phyloP scores from a whole-genome alignment of 2,113 vertebrate genomes.

The Tympanuchus pallidicinctus region DNA sequence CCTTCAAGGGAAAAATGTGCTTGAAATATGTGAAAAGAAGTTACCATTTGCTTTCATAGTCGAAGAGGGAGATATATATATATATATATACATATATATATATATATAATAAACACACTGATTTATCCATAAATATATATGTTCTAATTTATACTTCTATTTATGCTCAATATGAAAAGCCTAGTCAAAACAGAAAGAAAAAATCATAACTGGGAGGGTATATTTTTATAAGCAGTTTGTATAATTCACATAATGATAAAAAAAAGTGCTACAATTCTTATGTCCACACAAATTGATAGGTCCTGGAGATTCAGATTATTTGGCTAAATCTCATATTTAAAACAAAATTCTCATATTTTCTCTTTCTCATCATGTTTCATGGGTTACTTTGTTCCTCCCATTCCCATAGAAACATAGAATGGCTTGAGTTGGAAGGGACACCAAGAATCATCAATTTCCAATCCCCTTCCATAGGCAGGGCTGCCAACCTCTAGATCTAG shows the following conservation, averaged over 20 bases:
- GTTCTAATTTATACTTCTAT: background rate
- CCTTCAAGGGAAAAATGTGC: background rate
- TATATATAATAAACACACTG: background rate
- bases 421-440: no score
- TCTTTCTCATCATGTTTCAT: background rate
- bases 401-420: background rate
- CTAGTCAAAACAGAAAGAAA: background rate
- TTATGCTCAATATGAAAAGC: background rate
- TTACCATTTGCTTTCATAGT: background rate
- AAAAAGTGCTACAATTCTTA: background rate
- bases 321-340: background rate
- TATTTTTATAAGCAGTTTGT: background rate
- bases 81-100: background rate
- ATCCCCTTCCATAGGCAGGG: no score
- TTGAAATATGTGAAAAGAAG: background rate
- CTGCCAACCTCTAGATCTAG: no score
- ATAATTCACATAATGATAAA: background rate
- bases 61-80: background rate
- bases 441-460: no score
- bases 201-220: background rate
- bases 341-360: background rate
- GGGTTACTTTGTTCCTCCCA: background rate
- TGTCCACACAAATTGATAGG: background rate
- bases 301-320: background rate
- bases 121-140: background rate